A percentile compares a stretch with the other conserved stretches of the same genome.
These are phyloP conservation scores for Phalacrocorax pelagicus DNA, from an alignment of 2,113 vertebrate genomes.

Conservation along the genomic window DNA sequence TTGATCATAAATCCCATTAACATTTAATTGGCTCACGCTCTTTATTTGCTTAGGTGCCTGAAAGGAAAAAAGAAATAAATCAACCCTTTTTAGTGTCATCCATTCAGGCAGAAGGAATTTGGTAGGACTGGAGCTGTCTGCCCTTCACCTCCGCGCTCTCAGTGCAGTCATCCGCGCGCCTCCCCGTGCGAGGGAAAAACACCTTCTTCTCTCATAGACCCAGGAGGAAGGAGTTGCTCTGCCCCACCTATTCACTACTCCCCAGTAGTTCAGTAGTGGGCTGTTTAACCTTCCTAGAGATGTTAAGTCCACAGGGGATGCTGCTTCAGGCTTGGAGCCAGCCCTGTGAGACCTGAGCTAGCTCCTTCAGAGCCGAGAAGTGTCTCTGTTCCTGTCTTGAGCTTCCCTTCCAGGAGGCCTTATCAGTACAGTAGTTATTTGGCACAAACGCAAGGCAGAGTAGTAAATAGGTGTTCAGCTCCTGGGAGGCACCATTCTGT, in stretches of 20 bases:
- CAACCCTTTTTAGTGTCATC: not conserved
- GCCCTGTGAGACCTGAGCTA: not conserved
- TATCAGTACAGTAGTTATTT: not conserved
- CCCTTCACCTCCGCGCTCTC: not conserved
- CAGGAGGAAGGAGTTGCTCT: not conserved
- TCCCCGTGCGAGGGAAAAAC: rapidly evolving
- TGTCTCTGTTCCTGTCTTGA: not conserved
- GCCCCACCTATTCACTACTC: not conserved
- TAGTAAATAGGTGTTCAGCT: not conserved
- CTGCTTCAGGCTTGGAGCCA: not conserved
- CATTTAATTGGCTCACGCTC: not conserved
- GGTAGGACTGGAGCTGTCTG: not conserved
- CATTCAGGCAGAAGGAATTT: slow-evolving; percentile 13
- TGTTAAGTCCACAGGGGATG: not conserved
- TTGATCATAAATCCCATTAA: slow-evolving; percentile 15
- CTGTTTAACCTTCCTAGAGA: not conserved
- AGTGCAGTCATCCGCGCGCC: rapidly evolving
- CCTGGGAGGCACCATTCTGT: too few relatives aligned
- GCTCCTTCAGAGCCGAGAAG: not conserved
- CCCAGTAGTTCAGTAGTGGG: too few relatives aligned
- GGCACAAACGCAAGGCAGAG: rapidly evolving
- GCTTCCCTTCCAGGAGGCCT: not conserved
- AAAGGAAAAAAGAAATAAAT: not conserved
- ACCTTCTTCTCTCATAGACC: not conserved
- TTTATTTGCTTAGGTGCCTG: slow-evolving; percentile 7